Evolutionary conservation across 2,797 vertebrate species (phyloP), one percentile per base, ranked within the genome.

Genomic region (Euphonia xanthogaster): DNA sequence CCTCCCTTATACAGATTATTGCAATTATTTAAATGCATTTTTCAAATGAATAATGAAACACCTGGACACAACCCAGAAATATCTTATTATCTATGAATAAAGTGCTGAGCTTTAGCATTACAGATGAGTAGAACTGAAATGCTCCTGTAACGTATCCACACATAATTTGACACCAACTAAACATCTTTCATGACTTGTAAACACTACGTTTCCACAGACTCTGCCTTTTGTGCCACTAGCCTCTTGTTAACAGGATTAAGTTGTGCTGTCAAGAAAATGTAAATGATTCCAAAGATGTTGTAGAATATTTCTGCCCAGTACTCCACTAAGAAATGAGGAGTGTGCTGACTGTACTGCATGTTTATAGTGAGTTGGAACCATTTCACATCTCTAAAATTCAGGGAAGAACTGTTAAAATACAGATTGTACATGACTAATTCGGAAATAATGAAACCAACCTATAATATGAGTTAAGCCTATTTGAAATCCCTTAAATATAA

Each of bases 191-290:
- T 86, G 70, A 68, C 66, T 82, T 62, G 85, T 78, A 60, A 79
- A 78, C 63, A 88, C 78, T 66, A 45, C 53, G 0, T 87, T 95
- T 72, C 61, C 57, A 68, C 14, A 22, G 40, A 23, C 28, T 70
- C 9, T 86, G 81, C 83, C 50, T 87, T 94, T 81, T 94, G 73
- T 75, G 54, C 27, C 61, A 51, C 42, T 54, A 22, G n/a, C 45
- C 25, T 92, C 62, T 89, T 94, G 89, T 96, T 92, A 95, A 75
- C 76, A 40, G 50, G 61, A 75, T 83, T 90, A 85, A 88, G 54
- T 55, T 85, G 20, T 79, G 50, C 55, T 90, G 17, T 82, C 48
- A 85, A 55, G 71, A 53, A 48, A 66, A 28, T 54, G 44, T 42
- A 75, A 94, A 74, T 84, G 58, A 70, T 91, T 84, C 42, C 47